Evolutionary conservation across 2,888 invertebrate genomes (phyloP), one percentile per base, ranked within the genome.

Genomic region (Mechanitis mazaeus): DNA sequence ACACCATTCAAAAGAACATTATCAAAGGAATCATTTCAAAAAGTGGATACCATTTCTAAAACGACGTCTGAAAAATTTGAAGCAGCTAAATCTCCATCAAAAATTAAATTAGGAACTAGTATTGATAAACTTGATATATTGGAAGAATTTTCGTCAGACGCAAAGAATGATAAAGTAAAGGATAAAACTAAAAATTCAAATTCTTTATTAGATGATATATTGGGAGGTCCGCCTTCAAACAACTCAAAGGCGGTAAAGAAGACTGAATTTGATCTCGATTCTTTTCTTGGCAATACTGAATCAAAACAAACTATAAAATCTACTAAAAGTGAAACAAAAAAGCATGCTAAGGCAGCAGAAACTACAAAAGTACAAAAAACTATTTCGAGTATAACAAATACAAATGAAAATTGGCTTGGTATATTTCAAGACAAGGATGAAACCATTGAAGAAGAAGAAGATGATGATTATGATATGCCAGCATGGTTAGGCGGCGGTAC

Each of bases 201-300:
- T 66, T 87, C 85, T n/a, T 78, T 87, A 65, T 73, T 92, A 55
- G 87, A 91, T 58, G 92, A 92, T 75, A 91, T 92, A 66, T 79
- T 93, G 61, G 92, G 92, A 33, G 82, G 87, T 6, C 76, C 91
- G 45, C 76, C 84, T n/a, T 68, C 72, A 2, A 75, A 75, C 65
- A 77, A 82, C 6, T 62, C 71, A 3, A 80, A 79, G 56, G 74
- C 77, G 45, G 68, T 69, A 9, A 86, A 83, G 71, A 84, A 74
- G 66, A 79, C 84, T 71, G 84, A 87, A 33, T 84, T 84, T 62
- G 80, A 85, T 70, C 79, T 89, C 45, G 83, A 86, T 66, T 77
- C 79, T 3, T 77, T 87, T 67, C 69, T 87, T 50, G 80, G 80
- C 33, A 85, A 81, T 70, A 75, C 65, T 42, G 84, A 85, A 63